Evolutionary conservation across 1,140 invertebrate species (phyloP).

Genomic region (Euglossa dilemma): DNA sequence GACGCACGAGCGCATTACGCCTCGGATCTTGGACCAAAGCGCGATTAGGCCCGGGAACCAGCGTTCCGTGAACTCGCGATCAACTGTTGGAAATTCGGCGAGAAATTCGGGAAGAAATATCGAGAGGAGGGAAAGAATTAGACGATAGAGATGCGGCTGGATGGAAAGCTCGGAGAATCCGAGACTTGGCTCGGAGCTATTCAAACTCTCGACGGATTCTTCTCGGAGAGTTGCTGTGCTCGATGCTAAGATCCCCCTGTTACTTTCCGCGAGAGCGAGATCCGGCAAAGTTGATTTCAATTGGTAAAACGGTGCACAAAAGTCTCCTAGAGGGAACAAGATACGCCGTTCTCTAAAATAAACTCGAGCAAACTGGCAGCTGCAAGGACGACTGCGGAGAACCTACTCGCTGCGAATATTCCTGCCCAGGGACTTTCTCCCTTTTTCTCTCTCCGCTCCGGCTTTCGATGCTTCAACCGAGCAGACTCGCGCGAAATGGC

Average conservation of each 20-base stretch:
- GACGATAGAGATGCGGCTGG: neutral
- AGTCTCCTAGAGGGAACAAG: constrained; percentile 14
- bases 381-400: constrained; percentile 35
- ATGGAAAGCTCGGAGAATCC: neutral
- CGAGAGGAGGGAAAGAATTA: neutral
- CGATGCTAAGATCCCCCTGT: no score
- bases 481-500: neutral
- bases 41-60: neutral
- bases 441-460: neutral
- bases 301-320: constrained; percentile 45
- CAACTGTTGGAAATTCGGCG: neutral
- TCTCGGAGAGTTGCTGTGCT: no score
- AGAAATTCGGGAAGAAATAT: no score
- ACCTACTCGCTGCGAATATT: constrained; percentile 32
- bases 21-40: neutral
- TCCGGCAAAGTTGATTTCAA: constrained; percentile 49
- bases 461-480: constrained; percentile 1
- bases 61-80: neutral
- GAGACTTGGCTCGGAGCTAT: neutral
- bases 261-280: constrained; percentile 10
- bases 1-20: neutral
- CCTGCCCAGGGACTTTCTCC: neutral
- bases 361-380: constrained; percentile 24
- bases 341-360: constrained; percentile 28
- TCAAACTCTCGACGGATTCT: neutral